Conservation (phyloP, 2,888 invertebrate genomes). For the Folsomia manolachei region DNA sequence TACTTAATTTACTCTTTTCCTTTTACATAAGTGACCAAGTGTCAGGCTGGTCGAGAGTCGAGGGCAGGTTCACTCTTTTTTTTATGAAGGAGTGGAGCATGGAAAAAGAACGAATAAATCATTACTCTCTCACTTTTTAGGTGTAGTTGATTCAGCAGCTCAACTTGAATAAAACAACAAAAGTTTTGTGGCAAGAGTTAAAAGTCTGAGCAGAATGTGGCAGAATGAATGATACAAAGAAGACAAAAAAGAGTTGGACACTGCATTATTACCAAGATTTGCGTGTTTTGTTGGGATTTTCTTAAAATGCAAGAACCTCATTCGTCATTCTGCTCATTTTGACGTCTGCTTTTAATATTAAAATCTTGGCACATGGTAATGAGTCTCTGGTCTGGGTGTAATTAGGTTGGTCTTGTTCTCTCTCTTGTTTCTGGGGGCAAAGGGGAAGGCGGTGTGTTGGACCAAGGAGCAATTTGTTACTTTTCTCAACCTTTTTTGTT, state of each 20-base stretch:
- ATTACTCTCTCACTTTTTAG: too few relatives aligned
- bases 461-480: conserved; percentile 21
- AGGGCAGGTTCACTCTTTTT: background rate
- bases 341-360: conserved; percentile 9
- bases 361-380: background rate
- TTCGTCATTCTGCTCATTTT: conserved; percentile 2
- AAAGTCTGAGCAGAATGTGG: background rate
- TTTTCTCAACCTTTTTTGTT: conserved; percentile 15
- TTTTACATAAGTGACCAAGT: background rate
- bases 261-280: too few relatives aligned
- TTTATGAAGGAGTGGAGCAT: background rate
- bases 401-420: background rate
- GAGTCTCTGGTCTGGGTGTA: background rate
- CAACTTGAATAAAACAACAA: too few relatives aligned
- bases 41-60: too few relatives aligned
- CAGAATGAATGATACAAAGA: background rate
- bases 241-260: too few relatives aligned
- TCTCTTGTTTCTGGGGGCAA: background rate
- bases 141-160: too few relatives aligned
- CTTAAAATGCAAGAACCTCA: background rate
- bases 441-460: conserved; percentile 17
- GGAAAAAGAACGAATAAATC: background rate
- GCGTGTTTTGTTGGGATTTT: background rate
- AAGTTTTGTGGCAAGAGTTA: background rate
- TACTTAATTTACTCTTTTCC: background rate